phyloP scores from a whole-genome alignment of 2,888 invertebrate genomes.

The Eristalis arbustorum region DNA sequence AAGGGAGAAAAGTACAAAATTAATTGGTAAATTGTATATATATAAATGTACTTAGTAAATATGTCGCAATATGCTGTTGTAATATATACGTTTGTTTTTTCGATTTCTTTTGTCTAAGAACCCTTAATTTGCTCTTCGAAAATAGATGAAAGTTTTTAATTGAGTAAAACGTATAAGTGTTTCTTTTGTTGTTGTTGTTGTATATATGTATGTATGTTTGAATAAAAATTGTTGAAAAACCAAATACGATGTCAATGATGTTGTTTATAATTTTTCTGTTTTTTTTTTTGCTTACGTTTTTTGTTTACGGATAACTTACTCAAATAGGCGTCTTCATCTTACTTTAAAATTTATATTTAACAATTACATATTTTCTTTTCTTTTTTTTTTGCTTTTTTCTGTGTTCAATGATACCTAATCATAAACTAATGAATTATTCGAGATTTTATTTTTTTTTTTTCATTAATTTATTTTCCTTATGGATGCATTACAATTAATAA shows the following conservation, averaged over 20 bases:
- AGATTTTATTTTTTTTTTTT: slow-evolving; percentile 57
- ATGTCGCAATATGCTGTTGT: slow-evolving; percentile 71
- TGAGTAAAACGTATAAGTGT: slow-evolving; percentile 37
- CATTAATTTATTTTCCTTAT: slow-evolving; percentile 73
- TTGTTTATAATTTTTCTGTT: background rate
- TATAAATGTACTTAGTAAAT: slow-evolving; percentile 67
- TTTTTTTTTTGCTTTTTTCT: slow-evolving; percentile 69
- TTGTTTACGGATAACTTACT: slow-evolving; percentile 28
- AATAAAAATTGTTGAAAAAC: slow-evolving; percentile 68
- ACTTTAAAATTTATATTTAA: slow-evolving; percentile 43
- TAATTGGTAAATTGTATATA: slow-evolving; percentile 69
- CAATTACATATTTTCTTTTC: slow-evolving; percentile 72
- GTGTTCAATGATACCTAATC: slow-evolving; percentile 52
- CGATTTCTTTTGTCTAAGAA: slow-evolving; percentile 62
- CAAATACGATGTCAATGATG: background rate
- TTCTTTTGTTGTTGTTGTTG: slow-evolving; percentile 13
- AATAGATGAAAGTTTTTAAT: slow-evolving; percentile 8
- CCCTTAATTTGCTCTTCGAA: slow-evolving; percentile 65
- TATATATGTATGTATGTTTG: slow-evolving; percentile 19
- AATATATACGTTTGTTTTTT: slow-evolving; percentile 60
- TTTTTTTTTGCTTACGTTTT: background rate
- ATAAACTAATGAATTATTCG: slow-evolving; percentile 64
- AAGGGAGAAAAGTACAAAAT: slow-evolving; percentile 70
- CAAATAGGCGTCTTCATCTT: slow-evolving; percentile 51
- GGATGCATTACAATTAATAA: slow-evolving; percentile 48